Base-by-base conservation (phyloP, 2,888 invertebrate genomes). In the Melanophora roralis region DNA sequence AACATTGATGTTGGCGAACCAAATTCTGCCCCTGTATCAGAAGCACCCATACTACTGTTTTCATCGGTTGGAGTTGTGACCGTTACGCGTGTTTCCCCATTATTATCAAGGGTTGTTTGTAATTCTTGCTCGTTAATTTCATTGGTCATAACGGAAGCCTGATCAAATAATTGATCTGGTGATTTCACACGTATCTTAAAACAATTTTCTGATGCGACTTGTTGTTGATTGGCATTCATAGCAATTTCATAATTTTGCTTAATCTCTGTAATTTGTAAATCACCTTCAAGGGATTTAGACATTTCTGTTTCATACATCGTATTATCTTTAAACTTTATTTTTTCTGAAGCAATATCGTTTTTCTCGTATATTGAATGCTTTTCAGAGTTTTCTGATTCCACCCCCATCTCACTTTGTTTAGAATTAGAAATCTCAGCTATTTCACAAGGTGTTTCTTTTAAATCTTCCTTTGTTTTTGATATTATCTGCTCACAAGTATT, bases 1-100 rank as follows among this genome's bases (percentile, higher is more conserved):
- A 86, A 49, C 85, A 85, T 84, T 11, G 85, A 85, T 0, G 85
- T 83, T 1, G 85, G 85, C 7, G 85, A 86, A 4, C 85, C 85
- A 68, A 86, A 86, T 72, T 86, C 85, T 6, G 85, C 85, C 5
- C 84, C 85, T 7, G 84, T 84, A 40, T 85, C 85, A 0, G 85
- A 85, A 6, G 84, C 84, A 23, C 83, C 69, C 38, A 84, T 80
- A 4, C 84, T 84, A 62, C 85, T 85, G 14, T 83, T 84, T 32
- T 86, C 85, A 75, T 86, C 85, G 19, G 82, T 84, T 2, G 83
- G 85, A 12, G 83, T 78, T 45, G 69, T 65, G 2, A 34, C 64
- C n/a, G 40, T 73, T 59, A 72, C 36, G 57, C 47, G 72, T 12
- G 45, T 4, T 7, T 74, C 60, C 9, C 69, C 19, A 64, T 69